phyloP scores from a whole-genome alignment of 2,797 vertebrate genomes.

The Artibeus jamaicensis region DNA sequence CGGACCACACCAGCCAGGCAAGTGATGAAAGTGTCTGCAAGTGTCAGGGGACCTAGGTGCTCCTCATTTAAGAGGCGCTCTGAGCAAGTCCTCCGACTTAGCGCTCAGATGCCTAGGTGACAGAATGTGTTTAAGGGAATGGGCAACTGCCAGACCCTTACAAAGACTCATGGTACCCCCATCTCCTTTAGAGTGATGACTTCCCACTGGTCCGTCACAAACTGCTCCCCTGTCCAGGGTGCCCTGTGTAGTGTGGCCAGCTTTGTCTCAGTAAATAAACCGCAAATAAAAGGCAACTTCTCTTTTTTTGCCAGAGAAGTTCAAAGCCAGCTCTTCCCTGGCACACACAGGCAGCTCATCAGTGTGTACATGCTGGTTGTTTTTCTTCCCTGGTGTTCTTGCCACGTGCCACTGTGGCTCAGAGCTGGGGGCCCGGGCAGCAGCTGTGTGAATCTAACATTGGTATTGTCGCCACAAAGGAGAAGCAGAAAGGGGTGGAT shows the following conservation, averaged over 20 bases:
- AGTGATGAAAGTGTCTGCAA: neutral
- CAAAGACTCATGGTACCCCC: accelerated
- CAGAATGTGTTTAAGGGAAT: neutral
- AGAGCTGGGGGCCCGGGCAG: neutral
- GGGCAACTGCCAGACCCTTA: neutral
- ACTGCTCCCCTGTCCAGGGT: neutral
- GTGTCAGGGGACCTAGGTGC: neutral
- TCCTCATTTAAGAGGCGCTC: neutral
- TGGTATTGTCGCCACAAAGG: neutral
- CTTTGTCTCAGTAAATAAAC: neutral
- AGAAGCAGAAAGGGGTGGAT: conserved; percentile 25
- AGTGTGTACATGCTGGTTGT: neutral
- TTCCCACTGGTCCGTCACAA: neutral
- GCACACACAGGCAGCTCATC: neutral
- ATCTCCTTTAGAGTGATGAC: neutral
- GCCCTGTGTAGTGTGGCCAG: neutral
- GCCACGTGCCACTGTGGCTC: neutral
- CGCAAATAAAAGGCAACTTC: neutral
- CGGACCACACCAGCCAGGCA: neutral
- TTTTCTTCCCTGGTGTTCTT: neutral
- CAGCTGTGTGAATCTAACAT: neutral
- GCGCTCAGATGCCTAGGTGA: too few species aligned
- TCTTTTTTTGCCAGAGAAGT: neutral
- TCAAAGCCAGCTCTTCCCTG: neutral
- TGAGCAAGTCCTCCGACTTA: neutral